A percentile compares a stretch with the other conserved stretches of the same genome.
Conservation (phyloP, 2,888 invertebrate species). For the Sicus ferrugineus region DNA sequence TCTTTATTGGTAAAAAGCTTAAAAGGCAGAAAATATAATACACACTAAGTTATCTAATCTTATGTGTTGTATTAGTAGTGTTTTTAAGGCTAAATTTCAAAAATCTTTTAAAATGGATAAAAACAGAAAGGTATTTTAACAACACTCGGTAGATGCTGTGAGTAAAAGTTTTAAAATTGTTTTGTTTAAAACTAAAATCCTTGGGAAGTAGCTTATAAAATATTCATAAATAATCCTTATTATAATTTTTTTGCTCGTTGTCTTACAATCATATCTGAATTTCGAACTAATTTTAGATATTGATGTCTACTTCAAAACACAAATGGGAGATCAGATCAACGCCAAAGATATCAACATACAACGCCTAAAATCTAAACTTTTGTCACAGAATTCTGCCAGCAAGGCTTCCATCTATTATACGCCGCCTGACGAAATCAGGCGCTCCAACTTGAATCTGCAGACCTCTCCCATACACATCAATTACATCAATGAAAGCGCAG, state of each 20-base stretch:
- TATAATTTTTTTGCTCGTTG: background rate
- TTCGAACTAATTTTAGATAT: constrained; percentile 60
- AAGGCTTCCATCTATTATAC: constrained; percentile 82
- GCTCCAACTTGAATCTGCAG: constrained; percentile 62
- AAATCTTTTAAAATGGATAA: too few relatives aligned
- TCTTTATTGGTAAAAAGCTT: background rate
- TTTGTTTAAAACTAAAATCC: too few relatives aligned
- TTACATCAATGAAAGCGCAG: constrained; percentile 61
- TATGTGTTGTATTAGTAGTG: background rate
- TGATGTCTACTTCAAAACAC: constrained; percentile 63
- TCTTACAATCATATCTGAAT: background rate
- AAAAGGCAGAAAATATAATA: background rate
- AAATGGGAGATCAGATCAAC: constrained; percentile 51
- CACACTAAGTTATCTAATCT: background rate
- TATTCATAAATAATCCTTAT: too few relatives aligned
- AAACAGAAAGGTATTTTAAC: too few relatives aligned
- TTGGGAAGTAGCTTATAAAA: too few relatives aligned
- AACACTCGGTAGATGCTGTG: too few relatives aligned
- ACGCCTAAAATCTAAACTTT: constrained; percentile 54
- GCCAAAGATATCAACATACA: constrained; percentile 54
- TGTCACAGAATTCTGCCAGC: constrained; percentile 67
- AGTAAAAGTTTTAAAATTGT: too few relatives aligned
- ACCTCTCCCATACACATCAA: constrained; percentile 67
- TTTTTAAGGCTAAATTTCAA: background rate
- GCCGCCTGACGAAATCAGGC: constrained; percentile 65